These are phyloP conservation scores for Drosophila formosana DNA, from an alignment of 2,888 invertebrate genomes.

Conservation along the genomic window DNA sequence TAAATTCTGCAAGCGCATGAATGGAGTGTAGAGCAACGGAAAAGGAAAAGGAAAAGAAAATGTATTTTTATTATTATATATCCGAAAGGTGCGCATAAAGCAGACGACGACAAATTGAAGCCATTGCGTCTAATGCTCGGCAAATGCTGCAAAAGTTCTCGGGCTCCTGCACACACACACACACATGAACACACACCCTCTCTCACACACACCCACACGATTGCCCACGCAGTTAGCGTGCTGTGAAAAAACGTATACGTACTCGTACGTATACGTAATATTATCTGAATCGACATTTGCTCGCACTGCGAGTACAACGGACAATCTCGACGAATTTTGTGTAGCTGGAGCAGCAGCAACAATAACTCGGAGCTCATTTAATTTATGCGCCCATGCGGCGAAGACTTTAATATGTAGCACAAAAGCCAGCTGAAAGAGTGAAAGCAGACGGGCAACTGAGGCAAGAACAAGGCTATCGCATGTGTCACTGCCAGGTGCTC, in stretches of 20 bases:
- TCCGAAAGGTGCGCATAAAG: conserved; percentile 17
- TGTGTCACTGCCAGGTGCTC: conserved; percentile 38
- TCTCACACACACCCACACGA: background rate
- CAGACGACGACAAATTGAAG: conserved; percentile 44
- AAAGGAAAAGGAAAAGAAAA: background rate
- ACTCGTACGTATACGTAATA: conserved; percentile 66
- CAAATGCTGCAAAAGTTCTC: conserved; percentile 32
- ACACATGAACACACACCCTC: background rate
- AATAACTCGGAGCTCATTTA: conserved; percentile 48
- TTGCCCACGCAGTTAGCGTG: conserved; percentile 35
- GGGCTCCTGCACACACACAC: background rate
- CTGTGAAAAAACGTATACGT: conserved; percentile 30
- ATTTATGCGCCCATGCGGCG: conserved; percentile 64
- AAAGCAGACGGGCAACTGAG: conserved; percentile 1
- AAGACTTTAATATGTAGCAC: conserved; percentile 61
- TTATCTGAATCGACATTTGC: conserved; percentile 56
- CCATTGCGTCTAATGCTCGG: conserved; percentile 28
- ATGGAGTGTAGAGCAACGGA: background rate
- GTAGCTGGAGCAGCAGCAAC: conserved; percentile 26
- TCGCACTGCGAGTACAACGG: conserved; percentile 20
- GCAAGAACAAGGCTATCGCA: background rate
- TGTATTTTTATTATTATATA: conserved; percentile 1
- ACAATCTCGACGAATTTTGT: conserved; percentile 19
- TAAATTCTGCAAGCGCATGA: background rate
- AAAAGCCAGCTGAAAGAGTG: conserved; percentile 39